These are phyloP conservation scores for Spilosoma lubricipeda DNA, from an alignment of 2,888 invertebrate genomes.

Conservation along the genomic window DNA sequence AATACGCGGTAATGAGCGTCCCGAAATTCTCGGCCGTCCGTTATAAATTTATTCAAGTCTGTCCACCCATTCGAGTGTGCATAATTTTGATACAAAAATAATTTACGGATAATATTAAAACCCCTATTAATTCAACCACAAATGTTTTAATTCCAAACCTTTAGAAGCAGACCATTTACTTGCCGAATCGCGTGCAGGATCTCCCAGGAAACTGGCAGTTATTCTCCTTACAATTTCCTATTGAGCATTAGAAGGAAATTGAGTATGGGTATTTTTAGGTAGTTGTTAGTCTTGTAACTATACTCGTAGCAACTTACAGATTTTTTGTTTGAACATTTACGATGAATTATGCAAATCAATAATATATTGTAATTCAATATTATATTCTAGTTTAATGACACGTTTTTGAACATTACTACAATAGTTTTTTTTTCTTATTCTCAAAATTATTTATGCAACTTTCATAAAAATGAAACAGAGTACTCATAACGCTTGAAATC, in stretches of 20 bases:
- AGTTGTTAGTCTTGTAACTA: not conserved
- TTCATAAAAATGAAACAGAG: too few species aligned
- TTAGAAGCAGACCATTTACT: conserved; percentile 44
- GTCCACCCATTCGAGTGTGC: conserved; percentile 80
- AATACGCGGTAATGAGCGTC: conserved; percentile 83
- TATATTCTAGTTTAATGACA: too few species aligned
- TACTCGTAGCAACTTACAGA: not conserved
- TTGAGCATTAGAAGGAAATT: conserved; percentile 66
- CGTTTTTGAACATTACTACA: too few species aligned
- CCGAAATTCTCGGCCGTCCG: conserved; percentile 77
- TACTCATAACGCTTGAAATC: not conserved
- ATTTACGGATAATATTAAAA: conserved; percentile 78
- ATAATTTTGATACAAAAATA: conserved; percentile 85
- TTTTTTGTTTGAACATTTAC: not conserved
- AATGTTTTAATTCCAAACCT: conserved; percentile 55
- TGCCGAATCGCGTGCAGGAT: conserved; percentile 36
- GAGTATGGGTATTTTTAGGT: conserved; percentile 24
- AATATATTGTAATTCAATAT: too few species aligned
- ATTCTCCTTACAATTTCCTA: conserved; percentile 73
- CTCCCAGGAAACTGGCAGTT: conserved; percentile 73
- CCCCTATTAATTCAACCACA: conserved; percentile 72
- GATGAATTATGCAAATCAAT: too few species aligned
- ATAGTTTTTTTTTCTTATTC: too few species aligned
- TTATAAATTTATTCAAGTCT: conserved; percentile 84
- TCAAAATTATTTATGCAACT: too few species aligned